A percentile compares a stretch with the other conserved stretches of the same genome.
phyloP scores from a whole-genome alignment of 1,140 invertebrate genomes.

The Penaeus vannamei region DNA sequence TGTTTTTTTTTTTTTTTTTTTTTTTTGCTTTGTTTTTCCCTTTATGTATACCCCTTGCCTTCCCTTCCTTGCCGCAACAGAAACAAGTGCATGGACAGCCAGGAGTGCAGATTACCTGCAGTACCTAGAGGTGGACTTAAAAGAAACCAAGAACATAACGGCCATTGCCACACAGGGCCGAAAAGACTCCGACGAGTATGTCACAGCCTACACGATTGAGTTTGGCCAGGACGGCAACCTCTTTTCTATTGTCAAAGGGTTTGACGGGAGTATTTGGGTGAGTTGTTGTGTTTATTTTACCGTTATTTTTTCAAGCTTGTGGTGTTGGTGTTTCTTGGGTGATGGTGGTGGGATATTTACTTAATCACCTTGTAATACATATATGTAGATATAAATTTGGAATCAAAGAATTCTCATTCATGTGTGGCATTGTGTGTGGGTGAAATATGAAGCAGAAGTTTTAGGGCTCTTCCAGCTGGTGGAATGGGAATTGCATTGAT shows the following conservation, averaged over 20 bases:
- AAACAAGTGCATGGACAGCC: conserved; percentile 94
- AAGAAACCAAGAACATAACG: conserved; percentile 89
- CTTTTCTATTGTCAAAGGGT: conserved; percentile 88
- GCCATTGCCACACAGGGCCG: conserved; percentile 90
- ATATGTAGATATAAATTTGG: too few species aligned
- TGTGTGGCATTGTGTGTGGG: too few species aligned
- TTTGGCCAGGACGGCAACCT: conserved; percentile 92
- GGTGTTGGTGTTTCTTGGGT: background rate
- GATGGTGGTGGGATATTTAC: too few species aligned
- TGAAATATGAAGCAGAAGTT: too few species aligned
- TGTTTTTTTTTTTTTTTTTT: background rate
- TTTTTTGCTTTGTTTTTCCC: background rate
- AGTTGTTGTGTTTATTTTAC: background rate
- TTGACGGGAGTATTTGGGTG: conserved; percentile 79
- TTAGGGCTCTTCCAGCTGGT: too few species aligned
- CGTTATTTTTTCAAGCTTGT: too few species aligned
- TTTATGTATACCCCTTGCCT: background rate
- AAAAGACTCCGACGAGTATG: conserved; percentile 88
- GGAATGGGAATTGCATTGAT: too few species aligned
- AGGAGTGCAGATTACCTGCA: conserved; percentile 92
- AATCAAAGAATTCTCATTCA: too few species aligned
- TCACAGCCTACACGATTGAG: conserved; percentile 92
- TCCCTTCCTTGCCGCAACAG: conserved; percentile 75
- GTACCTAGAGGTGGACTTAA: conserved; percentile 90
- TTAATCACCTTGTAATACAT: too few species aligned